These are phyloP conservation scores for Mobula hypostoma DNA, from an alignment of 2,113 vertebrate species.

Conservation along the genomic window DNA sequence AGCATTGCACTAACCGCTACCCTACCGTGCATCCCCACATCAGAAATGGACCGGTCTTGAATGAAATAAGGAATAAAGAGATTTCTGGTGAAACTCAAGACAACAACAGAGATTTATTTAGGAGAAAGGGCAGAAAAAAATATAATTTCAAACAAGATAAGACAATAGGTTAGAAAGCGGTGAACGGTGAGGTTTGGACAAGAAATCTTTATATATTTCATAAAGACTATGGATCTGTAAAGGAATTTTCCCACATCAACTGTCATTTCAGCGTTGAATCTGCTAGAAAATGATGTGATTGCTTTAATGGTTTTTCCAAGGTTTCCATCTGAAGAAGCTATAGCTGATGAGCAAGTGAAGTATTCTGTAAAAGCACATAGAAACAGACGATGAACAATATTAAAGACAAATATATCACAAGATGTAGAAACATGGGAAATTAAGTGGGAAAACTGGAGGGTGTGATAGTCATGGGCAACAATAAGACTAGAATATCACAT, in stretches of 20 bases:
- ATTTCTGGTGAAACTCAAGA: not conserved
- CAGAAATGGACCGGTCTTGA: not conserved
- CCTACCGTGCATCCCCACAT: too few species aligned
- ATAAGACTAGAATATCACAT: not conserved
- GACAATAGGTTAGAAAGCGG: not conserved
- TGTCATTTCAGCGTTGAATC: not conserved
- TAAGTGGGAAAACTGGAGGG: not conserved
- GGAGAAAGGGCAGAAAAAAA: not conserved
- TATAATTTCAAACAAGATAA: not conserved
- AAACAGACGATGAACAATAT: not conserved
- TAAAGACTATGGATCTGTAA: not conserved
- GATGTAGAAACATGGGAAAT: not conserved
- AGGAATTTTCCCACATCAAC: not conserved
- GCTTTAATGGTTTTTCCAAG: not conserved
- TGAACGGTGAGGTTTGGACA: not conserved
- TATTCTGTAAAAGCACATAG: not conserved
- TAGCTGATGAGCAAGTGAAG: not conserved
- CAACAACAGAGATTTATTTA: not conserved
- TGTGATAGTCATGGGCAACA: not conserved
- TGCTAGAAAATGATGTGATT: not conserved
- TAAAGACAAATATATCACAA: not conserved
- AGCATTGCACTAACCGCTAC: too few species aligned
- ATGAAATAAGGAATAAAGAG: not conserved
- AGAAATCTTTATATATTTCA: not conserved
- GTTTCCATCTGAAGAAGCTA: not conserved